phyloP scores from a whole-genome alignment of 2,797 vertebrate genomes.

The Chromobotia macracanthus region DNA sequence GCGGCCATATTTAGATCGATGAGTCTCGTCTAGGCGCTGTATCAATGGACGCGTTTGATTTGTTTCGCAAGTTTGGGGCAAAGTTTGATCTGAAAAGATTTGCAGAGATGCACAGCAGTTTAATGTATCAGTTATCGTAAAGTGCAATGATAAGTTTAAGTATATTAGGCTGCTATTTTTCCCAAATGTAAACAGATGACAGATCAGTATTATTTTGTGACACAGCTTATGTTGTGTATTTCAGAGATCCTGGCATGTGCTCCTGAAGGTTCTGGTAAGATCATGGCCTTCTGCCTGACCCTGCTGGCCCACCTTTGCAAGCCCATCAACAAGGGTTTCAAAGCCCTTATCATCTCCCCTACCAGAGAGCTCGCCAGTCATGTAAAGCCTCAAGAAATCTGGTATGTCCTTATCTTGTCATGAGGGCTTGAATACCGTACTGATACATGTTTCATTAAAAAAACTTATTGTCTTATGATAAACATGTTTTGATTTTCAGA shows the following conservation, averaged over 20 bases:
- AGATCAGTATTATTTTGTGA: not conserved
- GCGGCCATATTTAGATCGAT: constrained; percentile 58
- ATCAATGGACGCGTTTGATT: constrained; percentile 84
- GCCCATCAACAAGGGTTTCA: constrained; percentile 90
- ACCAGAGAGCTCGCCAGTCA: constrained; percentile 94
- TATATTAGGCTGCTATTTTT: not conserved
- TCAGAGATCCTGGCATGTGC: constrained; percentile 92
- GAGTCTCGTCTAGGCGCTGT: constrained; percentile 52
- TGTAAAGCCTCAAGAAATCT: constrained; percentile 84
- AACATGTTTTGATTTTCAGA: constrained; percentile 76
- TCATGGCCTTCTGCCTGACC: constrained; percentile 92
- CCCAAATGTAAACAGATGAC: not conserved
- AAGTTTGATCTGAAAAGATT: constrained; percentile 90
- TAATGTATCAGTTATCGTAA: constrained; percentile 74
- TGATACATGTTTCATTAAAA: not conserved
- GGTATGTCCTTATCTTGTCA: constrained; percentile 73
- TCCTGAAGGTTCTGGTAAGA: constrained; percentile 96
- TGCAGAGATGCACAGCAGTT: constrained; percentile 89
- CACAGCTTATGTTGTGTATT: too few species aligned
- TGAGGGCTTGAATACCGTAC: not conserved
- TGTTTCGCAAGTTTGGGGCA: constrained; percentile 88
- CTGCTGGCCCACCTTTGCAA: constrained; percentile 87
- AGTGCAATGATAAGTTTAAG: not conserved
- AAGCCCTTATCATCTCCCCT: constrained; percentile 90
- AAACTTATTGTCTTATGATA: too few species aligned